These are phyloP conservation scores for Lypha dubia DNA, from an alignment of 2,888 invertebrate species.

Conservation along the genomic window DNA sequence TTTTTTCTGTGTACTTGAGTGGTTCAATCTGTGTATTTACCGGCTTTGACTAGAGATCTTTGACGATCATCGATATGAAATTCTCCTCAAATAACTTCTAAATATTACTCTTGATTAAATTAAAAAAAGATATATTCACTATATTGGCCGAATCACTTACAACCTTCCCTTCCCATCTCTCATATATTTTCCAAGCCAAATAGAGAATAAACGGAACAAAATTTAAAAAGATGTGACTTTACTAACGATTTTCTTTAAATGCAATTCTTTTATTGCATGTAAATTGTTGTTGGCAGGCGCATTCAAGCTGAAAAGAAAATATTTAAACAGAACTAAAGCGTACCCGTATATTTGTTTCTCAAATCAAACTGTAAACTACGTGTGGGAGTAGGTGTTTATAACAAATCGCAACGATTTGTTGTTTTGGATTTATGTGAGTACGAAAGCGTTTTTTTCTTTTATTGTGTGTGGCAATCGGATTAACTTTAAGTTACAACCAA, in stretches of 20 bases:
- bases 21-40: too few species aligned
- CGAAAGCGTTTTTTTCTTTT: neutral
- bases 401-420: constrained; percentile 72
- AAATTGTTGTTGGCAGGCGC: constrained; percentile 50
- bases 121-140: neutral
- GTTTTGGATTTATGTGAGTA: constrained; percentile 63
- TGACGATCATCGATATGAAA: too few species aligned
- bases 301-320: constrained; percentile 56
- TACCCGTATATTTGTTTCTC: constrained; percentile 52
- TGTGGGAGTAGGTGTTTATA: constrained; percentile 69
- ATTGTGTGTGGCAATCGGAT: constrained; percentile 60
- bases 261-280: constrained; percentile 63
- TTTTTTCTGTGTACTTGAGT: too few species aligned
- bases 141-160: neutral
- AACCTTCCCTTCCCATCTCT: neutral
- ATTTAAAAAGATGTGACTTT: constrained; percentile 16
- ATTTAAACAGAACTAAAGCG: constrained; percentile 61
- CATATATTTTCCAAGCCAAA: too few species aligned
- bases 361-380: constrained; percentile 42
- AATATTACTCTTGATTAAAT: neutral
- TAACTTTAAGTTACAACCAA: constrained; percentile 60
- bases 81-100: too few species aligned
- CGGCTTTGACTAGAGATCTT: too few species aligned
- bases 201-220: neutral
- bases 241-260: constrained; percentile 63